phyloP scores from a whole-genome alignment of 2,888 invertebrate genomes.

The Parapristionchus giblindavisi region DNA sequence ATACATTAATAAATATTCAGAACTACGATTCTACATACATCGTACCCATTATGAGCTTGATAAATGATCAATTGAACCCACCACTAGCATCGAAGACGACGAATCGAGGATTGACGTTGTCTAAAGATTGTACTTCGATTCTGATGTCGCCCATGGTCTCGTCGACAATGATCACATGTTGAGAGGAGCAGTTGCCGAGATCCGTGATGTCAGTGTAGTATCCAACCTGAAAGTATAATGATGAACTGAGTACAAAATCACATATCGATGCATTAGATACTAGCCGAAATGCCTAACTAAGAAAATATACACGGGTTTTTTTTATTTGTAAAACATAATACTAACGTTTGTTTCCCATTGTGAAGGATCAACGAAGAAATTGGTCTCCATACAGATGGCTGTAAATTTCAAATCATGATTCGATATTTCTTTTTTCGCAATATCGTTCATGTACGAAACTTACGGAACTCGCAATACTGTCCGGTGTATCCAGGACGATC shows the following conservation, averaged over 20 bases:
- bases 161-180: conserved; percentile 49
- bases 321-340: background rate
- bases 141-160: conserved; percentile 45
- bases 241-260: background rate
- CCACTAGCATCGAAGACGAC: conserved; percentile 3
- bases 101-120: background rate
- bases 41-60: too few species aligned
- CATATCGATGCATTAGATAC: background rate
- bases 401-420: background rate
- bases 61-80: background rate
- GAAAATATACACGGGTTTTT: too few species aligned
- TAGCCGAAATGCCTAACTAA: too few species aligned
- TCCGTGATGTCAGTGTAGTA: conserved; percentile 45
- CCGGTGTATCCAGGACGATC: conserved; percentile 59
- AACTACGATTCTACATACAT: too few species aligned
- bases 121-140: conserved; percentile 12
- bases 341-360: conserved; percentile 13
- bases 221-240: conserved; percentile 12
- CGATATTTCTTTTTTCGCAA: background rate
- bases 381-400: conserved; percentile 20
- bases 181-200: conserved; percentile 48
- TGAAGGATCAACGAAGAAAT: background rate
- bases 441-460: conserved; percentile 18
- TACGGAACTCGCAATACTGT: conserved; percentile 57
- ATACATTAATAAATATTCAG: too few species aligned